These are phyloP conservation scores for Sebastes reedi DNA, from an alignment of 2,797 vertebrate genomes.

Conservation along the genomic window DNA sequence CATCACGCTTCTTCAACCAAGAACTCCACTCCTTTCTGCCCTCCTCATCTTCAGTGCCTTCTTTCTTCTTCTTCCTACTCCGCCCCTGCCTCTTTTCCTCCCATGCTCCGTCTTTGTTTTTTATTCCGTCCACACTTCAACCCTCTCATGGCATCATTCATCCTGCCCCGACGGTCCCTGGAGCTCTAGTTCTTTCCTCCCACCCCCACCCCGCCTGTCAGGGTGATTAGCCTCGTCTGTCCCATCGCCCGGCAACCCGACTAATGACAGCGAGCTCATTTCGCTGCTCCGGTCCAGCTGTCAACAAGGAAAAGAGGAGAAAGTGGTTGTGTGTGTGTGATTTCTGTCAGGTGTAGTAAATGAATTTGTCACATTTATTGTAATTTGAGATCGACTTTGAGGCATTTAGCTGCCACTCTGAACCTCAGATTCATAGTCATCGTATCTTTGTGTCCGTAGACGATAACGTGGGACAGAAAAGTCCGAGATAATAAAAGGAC, in stretches of 20 bases:
- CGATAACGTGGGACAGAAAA: background rate
- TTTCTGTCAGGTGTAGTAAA: background rate
- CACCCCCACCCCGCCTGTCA: background rate
- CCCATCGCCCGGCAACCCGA: conserved; percentile 49
- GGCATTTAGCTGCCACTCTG: background rate
- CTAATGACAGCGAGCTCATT: conserved; percentile 38
- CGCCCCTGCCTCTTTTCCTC: background rate
- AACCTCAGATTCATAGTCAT: background rate
- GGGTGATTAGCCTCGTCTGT: conserved; percentile 40
- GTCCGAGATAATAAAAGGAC: background rate
- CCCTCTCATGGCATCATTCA: background rate
- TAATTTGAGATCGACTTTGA: background rate
- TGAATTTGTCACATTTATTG: background rate
- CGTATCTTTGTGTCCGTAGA: background rate
- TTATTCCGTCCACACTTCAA: background rate
- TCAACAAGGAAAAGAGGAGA: background rate
- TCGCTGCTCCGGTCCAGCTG: background rate
- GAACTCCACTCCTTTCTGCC: background rate
- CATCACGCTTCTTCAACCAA: background rate
- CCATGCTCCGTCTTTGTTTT: background rate
- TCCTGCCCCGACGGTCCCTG: background rate
- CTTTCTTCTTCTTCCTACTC: background rate
- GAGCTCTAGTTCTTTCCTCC: background rate
- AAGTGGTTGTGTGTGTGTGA: background rate
- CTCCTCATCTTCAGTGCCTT: background rate